Evolutionary conservation across 2,797 vertebrate genomes (phyloP).

Genomic region (Syndactyla subalaris): DNA sequence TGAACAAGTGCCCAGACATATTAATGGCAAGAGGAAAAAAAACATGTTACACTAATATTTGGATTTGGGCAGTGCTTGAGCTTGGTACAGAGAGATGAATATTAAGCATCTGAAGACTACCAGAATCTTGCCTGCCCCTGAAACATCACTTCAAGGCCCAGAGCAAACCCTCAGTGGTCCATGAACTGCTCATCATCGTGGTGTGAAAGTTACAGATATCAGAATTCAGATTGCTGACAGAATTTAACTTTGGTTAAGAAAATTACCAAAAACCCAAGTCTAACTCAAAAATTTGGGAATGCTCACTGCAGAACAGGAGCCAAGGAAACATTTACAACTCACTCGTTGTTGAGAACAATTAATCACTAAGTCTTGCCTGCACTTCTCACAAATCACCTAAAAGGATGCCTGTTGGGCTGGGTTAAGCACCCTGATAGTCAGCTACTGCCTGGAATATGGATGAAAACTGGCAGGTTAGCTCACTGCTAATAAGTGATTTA

Average conservation of each 20-base stretch:
- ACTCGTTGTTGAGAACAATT: neutral
- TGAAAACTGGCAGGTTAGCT: neutral
- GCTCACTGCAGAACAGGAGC: neutral
- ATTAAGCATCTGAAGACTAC: neutral
- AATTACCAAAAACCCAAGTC: neutral
- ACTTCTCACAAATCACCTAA: neutral
- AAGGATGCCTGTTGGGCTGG: neutral
- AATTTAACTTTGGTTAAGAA: neutral
- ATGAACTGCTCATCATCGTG: neutral
- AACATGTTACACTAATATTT: fast-evolving
- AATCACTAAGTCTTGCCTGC: neutral
- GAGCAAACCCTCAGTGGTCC: neutral
- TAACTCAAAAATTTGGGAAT: neutral
- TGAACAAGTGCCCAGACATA: neutral
- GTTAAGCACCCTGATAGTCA: neutral
- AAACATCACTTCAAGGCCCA: neutral
- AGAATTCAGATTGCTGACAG: neutral
- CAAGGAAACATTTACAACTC: neutral
- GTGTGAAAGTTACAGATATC: neutral
- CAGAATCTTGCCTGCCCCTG: neutral
- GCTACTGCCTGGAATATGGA: neutral
- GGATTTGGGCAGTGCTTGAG: neutral
- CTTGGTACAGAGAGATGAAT: neutral
- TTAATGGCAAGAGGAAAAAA: neutral
- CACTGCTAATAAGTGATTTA: neutral